phyloP scores from a whole-genome alignment of 2,797 vertebrate genomes.

The Oophaga sylvatica region DNA sequence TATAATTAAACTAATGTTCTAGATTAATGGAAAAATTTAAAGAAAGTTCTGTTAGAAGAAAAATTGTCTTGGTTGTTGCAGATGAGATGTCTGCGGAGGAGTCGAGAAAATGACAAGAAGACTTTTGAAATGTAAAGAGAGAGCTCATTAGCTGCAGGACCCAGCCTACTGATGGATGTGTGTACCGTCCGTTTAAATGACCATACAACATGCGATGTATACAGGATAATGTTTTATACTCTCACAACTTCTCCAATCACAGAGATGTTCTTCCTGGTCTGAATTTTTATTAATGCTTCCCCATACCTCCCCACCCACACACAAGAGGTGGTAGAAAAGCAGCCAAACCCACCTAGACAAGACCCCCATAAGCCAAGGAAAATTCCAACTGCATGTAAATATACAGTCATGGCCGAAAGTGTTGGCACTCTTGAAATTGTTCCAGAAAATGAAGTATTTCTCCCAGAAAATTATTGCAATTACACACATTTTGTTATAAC shows the following conservation, averaged over 20 bases:
- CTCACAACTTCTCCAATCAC: background rate
- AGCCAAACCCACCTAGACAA: no score
- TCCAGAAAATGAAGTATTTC: no score
- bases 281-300: no score
- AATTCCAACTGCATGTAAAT: no score
- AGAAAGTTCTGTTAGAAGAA: background rate
- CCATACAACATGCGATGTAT: background rate
- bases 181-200: background rate
- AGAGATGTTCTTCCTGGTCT: no score
- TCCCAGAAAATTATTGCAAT: no score
- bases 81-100: background rate
- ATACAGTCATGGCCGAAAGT: no score
- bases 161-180: background rate
- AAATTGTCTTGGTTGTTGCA: background rate
- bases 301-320: background rate
- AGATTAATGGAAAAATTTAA: slow-evolving; percentile 24
- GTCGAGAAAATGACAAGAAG: background rate
- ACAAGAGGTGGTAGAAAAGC: no score
- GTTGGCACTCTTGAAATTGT: no score
- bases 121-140: background rate
- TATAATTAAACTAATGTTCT: background rate
- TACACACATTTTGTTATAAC: no score
- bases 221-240: background rate
- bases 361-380: no score
- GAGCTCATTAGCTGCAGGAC: background rate